Conservation (phyloP, 2,797 vertebrate genomes). For the Coluber constrictor region DNA sequence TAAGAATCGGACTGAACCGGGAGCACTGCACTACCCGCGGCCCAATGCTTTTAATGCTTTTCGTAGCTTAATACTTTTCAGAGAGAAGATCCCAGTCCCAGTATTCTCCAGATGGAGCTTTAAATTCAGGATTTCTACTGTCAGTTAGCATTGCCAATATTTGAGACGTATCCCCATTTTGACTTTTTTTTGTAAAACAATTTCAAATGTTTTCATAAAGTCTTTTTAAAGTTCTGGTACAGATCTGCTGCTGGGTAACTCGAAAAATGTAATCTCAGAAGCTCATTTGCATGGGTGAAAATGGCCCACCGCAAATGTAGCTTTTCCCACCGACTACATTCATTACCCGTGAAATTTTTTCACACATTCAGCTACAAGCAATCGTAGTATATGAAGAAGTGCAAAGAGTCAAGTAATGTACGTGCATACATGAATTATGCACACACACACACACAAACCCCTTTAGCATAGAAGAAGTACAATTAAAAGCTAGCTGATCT, state of each 20-base stretch:
- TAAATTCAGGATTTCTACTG: background rate
- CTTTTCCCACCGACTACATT: background rate
- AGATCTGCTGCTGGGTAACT: background rate
- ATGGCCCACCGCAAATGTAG: background rate
- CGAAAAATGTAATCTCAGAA: too few relatives aligned
- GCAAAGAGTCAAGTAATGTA: background rate
- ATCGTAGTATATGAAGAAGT: background rate
- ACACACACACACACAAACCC: too few relatives aligned
- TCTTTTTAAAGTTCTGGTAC: background rate
- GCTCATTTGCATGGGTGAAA: background rate
- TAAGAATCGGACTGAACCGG: too few relatives aligned
- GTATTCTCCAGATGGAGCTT: background rate
- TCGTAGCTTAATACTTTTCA: background rate
- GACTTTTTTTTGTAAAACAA: background rate
- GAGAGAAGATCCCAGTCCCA: background rate
- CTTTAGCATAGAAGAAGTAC: background rate
- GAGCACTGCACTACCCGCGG: background rate
- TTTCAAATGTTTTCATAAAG: background rate
- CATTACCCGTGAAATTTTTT: background rate
- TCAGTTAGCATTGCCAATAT: background rate
- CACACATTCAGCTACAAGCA: background rate
- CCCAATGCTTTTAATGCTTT: background rate
- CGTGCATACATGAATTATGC: background rate
- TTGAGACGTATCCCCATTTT: background rate
- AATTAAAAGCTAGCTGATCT: background rate